Percentiles rank a stretch among this genome's conserved stretches.
phyloP scores from a whole-genome alignment of 1,140 invertebrate genomes.

The Aricia agestis region DNA sequence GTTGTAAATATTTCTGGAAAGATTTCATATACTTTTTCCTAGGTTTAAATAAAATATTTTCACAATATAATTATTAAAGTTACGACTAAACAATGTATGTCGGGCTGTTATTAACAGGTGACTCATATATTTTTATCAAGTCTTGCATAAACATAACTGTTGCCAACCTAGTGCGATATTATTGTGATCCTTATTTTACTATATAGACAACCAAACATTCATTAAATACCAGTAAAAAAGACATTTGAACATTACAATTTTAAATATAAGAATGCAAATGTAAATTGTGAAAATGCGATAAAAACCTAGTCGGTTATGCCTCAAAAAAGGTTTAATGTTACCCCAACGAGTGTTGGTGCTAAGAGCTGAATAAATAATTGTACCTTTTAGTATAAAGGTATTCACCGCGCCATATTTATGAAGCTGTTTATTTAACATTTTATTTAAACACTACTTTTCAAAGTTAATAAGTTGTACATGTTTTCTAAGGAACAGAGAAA shows the following conservation, averaged over 20 bases:
- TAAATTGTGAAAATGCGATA: constrained; percentile 16
- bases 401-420: constrained; percentile 35
- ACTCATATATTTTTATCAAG: no score
- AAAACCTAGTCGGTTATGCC: constrained; percentile 21
- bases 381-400: constrained; percentile 40
- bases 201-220: background rate
- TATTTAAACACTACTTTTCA: constrained; percentile 31
- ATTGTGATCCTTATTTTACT: no score
- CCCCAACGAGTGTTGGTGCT: constrained; percentile 32
- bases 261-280: background rate
- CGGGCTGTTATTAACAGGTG: no score
- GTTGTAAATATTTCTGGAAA: no score
- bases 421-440: constrained; percentile 39
- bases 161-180: no score
- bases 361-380: constrained; percentile 47
- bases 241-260: background rate
- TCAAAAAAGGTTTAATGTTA: constrained; percentile 25
- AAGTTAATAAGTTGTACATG: constrained; percentile 9
- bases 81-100: no score
- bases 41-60: no score
- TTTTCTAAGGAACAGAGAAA: background rate
- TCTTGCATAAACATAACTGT: no score
- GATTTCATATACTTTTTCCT: no score
- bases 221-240: background rate
- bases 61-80: no score